Conservation (phyloP, 2,888 invertebrate genomes). For the Nezara viridula region DNA sequence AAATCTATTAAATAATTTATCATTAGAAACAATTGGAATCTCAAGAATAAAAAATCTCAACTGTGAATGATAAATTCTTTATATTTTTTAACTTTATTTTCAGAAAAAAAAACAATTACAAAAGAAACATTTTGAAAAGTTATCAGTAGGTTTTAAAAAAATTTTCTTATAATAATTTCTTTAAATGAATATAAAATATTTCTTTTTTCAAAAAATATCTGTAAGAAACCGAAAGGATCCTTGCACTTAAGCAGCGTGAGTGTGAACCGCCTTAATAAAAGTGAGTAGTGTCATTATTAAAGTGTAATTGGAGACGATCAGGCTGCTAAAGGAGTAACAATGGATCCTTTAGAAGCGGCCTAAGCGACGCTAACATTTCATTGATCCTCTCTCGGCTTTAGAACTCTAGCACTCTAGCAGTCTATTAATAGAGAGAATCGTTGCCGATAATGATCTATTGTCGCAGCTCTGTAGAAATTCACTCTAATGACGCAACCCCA, state of each 20-base stretch:
- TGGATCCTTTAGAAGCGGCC: background rate
- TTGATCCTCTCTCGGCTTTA: background rate
- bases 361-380: constrained; percentile 20
- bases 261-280: background rate
- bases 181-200: background rate
- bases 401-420: background rate
- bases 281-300: background rate
- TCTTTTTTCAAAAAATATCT: background rate
- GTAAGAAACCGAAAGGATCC: background rate
- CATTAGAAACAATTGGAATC: too few relatives aligned
- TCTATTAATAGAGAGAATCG: constrained; percentile 41
- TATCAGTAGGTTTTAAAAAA: too few relatives aligned
- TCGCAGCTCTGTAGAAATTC: constrained; percentile 1
- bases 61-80: too few relatives aligned
- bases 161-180: too few relatives aligned
- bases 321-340: background rate
- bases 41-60: too few relatives aligned
- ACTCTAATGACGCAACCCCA: background rate
- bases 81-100: too few relatives aligned
- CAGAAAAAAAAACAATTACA: too few relatives aligned
- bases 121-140: too few relatives aligned
- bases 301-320: background rate
- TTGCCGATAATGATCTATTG: constrained; percentile 47
- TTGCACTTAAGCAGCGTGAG: background rate
- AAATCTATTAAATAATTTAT: too few relatives aligned